Conservation (phyloP, 2,113 vertebrate species). For the Chrysochloris asiatica region DNA sequence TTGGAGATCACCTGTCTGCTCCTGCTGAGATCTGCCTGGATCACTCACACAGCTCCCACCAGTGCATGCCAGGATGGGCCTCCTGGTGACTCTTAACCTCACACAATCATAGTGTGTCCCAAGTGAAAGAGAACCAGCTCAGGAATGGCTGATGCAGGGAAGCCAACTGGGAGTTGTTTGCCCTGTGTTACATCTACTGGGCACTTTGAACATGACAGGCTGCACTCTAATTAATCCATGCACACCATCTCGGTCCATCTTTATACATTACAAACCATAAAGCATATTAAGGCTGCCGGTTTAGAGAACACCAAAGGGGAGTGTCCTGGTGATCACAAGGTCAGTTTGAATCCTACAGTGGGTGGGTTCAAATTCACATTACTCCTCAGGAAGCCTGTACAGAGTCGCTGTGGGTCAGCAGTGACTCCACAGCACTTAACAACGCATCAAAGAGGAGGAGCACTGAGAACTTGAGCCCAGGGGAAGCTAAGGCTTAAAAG, state of each 20-base stretch:
- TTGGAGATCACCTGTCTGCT: background rate
- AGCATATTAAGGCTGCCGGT: background rate
- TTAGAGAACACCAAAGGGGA: background rate
- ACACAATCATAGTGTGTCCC: background rate
- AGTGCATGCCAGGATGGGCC: background rate
- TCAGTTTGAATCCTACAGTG: no score
- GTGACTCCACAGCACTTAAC: no score
- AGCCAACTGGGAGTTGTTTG: background rate
- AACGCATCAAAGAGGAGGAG: no score
- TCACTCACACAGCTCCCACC: background rate
- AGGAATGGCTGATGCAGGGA: background rate
- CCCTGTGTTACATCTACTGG: background rate
- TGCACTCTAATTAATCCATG: background rate
- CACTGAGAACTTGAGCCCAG: background rate
- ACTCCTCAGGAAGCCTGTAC: no score
- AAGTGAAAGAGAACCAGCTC: conserved; percentile 11
- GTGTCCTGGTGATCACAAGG: no score
- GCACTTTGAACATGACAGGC: background rate
- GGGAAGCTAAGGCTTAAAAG: background rate
- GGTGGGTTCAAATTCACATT: no score
- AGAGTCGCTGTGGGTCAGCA: no score
- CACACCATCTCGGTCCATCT: background rate
- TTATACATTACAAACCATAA: background rate
- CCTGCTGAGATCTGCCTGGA: background rate
- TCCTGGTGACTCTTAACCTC: background rate